phyloP scores from a whole-genome alignment of 2,888 invertebrate genomes.

The Lobophora halterata region DNA sequence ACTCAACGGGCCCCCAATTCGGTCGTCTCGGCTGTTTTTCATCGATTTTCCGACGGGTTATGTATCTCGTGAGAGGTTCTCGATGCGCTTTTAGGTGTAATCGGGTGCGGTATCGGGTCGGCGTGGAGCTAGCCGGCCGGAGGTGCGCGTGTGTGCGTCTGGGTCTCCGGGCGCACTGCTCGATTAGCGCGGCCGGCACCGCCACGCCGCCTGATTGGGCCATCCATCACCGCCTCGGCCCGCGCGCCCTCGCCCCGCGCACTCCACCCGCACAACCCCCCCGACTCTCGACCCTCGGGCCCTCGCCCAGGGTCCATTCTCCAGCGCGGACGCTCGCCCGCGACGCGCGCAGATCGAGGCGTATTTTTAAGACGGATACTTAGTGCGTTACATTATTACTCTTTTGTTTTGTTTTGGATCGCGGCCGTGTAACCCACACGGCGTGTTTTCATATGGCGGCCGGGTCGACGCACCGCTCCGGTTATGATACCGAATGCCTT shows the following conservation, averaged over 20 bases:
- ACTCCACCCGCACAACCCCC: constrained; percentile 50
- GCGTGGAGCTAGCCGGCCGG: constrained; percentile 34
- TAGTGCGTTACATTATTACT: constrained; percentile 78
- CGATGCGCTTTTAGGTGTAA: constrained; percentile 65
- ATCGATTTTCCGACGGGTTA: constrained; percentile 65
- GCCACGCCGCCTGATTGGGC: constrained; percentile 79
- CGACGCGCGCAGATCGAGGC: constrained; percentile 73
- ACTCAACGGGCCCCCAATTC: constrained; percentile 61
- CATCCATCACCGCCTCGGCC: constrained; percentile 75
- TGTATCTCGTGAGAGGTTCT: constrained; percentile 54
- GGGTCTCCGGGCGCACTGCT: constrained; percentile 69
- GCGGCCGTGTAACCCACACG: constrained; percentile 71
- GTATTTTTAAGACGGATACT: constrained; percentile 79
- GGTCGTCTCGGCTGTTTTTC: constrained; percentile 62
- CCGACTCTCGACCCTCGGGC: constrained; percentile 45
- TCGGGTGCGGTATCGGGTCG: constrained; percentile 38
- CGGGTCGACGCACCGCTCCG: constrained; percentile 73
- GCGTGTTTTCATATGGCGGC: constrained; percentile 61
- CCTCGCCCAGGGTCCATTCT: constrained; percentile 35
- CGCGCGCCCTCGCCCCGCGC: constrained; percentile 62
- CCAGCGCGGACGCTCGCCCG: constrained; percentile 42
- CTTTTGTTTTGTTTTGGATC: constrained; percentile 64
- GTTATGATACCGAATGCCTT: constrained; percentile 76
- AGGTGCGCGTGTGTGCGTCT: constrained; percentile 58
- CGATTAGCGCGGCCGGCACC: constrained; percentile 75